A percentile compares a stretch with the other conserved stretches of the same genome.
phyloP scores from a whole-genome alignment of 2,888 invertebrate species.

The Agonopterix alstromeriana region DNA sequence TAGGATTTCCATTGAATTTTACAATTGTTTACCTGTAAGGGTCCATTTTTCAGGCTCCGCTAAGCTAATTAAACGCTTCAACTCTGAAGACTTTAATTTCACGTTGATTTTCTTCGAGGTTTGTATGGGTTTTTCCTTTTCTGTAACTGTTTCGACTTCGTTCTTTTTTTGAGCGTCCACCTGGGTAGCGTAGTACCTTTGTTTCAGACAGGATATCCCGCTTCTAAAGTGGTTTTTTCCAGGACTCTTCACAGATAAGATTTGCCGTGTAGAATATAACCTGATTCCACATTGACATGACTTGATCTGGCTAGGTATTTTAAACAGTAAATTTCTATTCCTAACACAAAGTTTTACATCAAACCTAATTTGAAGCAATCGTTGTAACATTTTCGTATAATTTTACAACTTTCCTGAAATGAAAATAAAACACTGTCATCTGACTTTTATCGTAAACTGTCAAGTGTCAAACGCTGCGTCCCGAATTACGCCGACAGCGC shows the following conservation, averaged over 20 bases:
- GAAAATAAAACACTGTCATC: constrained; percentile 9
- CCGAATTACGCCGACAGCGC: too few species aligned
- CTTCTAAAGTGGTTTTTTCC: constrained; percentile 45
- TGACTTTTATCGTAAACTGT: constrained; percentile 6
- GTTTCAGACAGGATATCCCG: constrained; percentile 38
- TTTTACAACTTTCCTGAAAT: constrained; percentile 4
- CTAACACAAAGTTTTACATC: constrained; percentile 48
- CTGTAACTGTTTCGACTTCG: constrained; percentile 30
- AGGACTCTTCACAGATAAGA: constrained; percentile 46
- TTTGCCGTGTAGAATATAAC: constrained; percentile 52
- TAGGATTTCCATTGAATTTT: too few species aligned
- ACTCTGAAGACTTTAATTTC: constrained; percentile 71
- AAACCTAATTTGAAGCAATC: constrained; percentile 46
- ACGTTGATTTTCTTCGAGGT: constrained; percentile 57
- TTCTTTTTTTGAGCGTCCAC: constrained; percentile 50
- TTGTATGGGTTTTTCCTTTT: constrained; percentile 37
- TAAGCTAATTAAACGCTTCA: constrained; percentile 73
- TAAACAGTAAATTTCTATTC: constrained; percentile 41
- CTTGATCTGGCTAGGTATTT: constrained; percentile 22
- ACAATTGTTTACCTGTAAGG: constrained; percentile 32
- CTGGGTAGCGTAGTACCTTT: constrained; percentile 53
- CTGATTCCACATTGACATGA: constrained; percentile 58
- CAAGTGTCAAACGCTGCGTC: not conserved
- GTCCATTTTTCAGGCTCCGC: constrained; percentile 81
- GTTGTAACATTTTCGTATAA: constrained; percentile 48